These are phyloP conservation scores for Melanotaenia maccullochi DNA, from an alignment of 2,797 vertebrate genomes.

Conservation along the genomic window DNA sequence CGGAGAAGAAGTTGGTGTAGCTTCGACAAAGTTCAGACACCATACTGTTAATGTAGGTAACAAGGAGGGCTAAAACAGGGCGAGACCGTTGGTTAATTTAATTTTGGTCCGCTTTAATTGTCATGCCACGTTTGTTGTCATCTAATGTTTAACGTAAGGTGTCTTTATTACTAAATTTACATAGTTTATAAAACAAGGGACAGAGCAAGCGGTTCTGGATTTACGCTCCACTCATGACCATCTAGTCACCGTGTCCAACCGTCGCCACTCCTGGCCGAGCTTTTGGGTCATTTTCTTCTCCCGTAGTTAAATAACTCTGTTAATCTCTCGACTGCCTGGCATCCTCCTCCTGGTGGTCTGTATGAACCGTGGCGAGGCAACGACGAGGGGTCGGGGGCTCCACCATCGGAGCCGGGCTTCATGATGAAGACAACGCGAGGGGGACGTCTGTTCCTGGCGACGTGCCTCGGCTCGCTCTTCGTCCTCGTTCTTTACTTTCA, in stretches of 20 bases:
- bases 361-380: constrained; percentile 60
- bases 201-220: neutral
- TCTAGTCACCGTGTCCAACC: neutral
- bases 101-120: neutral
- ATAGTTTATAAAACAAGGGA: neutral
- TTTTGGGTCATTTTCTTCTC: neutral
- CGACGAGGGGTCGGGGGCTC: constrained; percentile 59
- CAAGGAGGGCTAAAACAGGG: neutral
- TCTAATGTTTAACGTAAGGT: neutral
- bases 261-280: neutral
- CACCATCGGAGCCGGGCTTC: constrained; percentile 64
- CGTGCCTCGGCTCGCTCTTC: constrained; percentile 86
- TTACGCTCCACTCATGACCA: neutral
- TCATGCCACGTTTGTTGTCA: neutral
- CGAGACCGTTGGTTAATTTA: neutral
- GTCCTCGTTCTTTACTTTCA: constrained; percentile 88
- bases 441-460: constrained; percentile 86
- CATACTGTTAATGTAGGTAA: neutral
- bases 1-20: constrained; percentile 53
- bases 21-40: constrained; percentile 41
- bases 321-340: constrained; percentile 1
- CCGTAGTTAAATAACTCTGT: neutral
- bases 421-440: constrained; percentile 85
- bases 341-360: constrained; percentile 36
- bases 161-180: constrained; percentile 1